phyloP scores from a whole-genome alignment of 2,888 invertebrate genomes.

The Drepana falcataria region DNA sequence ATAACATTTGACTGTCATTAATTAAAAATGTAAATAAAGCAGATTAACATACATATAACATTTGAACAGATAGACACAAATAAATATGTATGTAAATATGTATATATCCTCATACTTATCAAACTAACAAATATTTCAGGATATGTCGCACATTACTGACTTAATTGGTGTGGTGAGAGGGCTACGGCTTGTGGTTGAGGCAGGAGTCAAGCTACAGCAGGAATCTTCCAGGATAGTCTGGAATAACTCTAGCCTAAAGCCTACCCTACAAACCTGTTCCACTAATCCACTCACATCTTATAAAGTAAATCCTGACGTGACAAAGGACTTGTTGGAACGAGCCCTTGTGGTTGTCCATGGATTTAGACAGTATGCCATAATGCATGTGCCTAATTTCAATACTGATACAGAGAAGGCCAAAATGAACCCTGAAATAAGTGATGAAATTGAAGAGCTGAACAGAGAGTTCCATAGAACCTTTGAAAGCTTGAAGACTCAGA shows the following conservation, averaged over 20 bases:
- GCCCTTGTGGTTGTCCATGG: slow-evolving; percentile 85
- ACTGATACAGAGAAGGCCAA: slow-evolving; percentile 28
- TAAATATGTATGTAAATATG: slow-evolving; percentile 8
- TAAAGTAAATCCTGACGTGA: slow-evolving; percentile 41
- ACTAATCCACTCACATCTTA: slow-evolving; percentile 48
- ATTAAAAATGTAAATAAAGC: too few relatives aligned
- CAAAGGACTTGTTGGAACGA: slow-evolving; percentile 77
- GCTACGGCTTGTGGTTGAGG: slow-evolving; percentile 82
- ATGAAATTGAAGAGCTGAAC: slow-evolving; percentile 66
- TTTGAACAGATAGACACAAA: slow-evolving; percentile 4
- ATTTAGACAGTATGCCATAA: slow-evolving; percentile 77
- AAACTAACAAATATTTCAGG: slow-evolving; percentile 37
- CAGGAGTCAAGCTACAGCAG: slow-evolving; percentile 82
- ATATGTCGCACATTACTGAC: slow-evolving; percentile 81
- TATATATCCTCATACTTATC: slow-evolving; percentile 16
- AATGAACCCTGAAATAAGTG: slow-evolving; percentile 52
- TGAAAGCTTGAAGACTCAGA: slow-evolving; percentile 49
- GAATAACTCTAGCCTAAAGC: slow-evolving; percentile 84
- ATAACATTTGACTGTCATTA: too few relatives aligned
- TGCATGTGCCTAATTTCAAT: slow-evolving; percentile 52
- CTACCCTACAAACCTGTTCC: slow-evolving; percentile 46
- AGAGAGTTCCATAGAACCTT: slow-evolving; percentile 66
- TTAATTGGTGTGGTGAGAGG: slow-evolving; percentile 83
- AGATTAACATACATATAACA: too few relatives aligned
- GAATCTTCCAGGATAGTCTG: slow-evolving; percentile 79